Percentiles rank a stretch among this genome's conserved stretches.
phyloP scores from a whole-genome alignment of 2,797 vertebrate genomes.

The Cossypha dichroa region DNA sequence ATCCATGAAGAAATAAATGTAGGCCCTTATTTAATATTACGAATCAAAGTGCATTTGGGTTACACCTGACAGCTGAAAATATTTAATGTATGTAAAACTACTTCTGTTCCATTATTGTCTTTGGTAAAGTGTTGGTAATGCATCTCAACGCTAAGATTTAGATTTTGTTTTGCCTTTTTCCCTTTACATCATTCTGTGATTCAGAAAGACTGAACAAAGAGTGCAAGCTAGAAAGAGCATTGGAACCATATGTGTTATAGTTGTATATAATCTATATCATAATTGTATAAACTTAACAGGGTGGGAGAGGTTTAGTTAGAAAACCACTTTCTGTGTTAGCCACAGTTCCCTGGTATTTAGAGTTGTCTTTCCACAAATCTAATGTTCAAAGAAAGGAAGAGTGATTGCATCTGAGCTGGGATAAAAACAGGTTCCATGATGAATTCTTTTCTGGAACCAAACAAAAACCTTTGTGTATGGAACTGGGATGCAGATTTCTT shows the following conservation, averaged over 20 bases:
- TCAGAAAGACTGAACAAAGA: conserved; percentile 10
- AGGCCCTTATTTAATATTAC: neutral
- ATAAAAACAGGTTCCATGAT: neutral
- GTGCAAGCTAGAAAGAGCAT: neutral
- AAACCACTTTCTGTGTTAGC: conserved; percentile 16
- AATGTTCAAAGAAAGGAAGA: neutral
- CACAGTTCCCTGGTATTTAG: neutral
- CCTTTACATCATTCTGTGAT: neutral
- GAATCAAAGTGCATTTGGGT: neutral
- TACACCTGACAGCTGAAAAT: neutral
- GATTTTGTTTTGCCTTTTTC: neutral
- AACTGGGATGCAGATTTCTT: neutral
- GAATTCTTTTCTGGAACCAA: neutral
- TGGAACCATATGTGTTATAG: conserved; percentile 37
- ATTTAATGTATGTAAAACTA: neutral
- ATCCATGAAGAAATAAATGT: neutral
- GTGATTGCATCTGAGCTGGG: neutral
- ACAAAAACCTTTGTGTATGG: neutral
- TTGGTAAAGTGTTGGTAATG: neutral
- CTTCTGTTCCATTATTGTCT: neutral
- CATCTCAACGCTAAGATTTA: neutral
- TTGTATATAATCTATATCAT: neutral
- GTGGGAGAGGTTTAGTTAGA: neutral
- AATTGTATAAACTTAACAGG: neutral
- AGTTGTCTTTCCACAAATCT: conserved; percentile 28